These are phyloP conservation scores for Cheiracanthium punctorium DNA, from an alignment of 2,888 invertebrate genomes.

Conservation along the genomic window DNA sequence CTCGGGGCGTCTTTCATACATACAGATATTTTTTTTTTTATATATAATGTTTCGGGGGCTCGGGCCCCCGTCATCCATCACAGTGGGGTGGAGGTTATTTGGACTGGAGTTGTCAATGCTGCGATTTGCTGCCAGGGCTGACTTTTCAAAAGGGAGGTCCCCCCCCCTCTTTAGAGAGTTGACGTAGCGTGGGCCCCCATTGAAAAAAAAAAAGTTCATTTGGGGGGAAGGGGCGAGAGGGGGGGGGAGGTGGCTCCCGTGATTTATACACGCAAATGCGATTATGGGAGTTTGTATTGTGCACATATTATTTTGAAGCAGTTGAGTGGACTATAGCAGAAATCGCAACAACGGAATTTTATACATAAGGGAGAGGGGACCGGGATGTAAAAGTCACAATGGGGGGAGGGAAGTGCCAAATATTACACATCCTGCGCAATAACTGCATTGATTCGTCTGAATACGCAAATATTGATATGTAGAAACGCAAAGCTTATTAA, in stretches of 20 bases:
- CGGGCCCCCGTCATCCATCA: constrained; percentile 7
- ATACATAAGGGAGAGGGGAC: background rate
- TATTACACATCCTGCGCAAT: background rate
- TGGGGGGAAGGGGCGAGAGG: no score
- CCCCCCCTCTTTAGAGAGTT: background rate
- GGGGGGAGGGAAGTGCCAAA: background rate
- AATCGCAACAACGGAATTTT: constrained; percentile 6
- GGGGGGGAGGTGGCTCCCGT: no score
- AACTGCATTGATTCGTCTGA: background rate
- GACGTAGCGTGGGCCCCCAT: constrained; percentile 14
- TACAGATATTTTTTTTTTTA: no score
- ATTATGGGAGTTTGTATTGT: constrained; percentile 8
- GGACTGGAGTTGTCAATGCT: constrained; percentile 15
- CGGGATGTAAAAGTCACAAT: background rate
- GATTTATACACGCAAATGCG: constrained; percentile 9
- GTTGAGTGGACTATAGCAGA: constrained; percentile 7
- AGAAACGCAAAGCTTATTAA: background rate
- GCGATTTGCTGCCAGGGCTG: background rate
- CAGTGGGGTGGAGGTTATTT: constrained; percentile 15
- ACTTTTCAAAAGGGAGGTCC: background rate
- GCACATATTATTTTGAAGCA: background rate
- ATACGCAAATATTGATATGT: background rate
- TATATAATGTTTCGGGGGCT: background rate
- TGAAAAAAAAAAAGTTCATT: constrained; percentile 17
- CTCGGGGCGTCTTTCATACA: background rate